A percentile compares a stretch with the other conserved stretches of the same genome.
Conservation (phyloP, 2,113 vertebrate species). For the Corythornis vintsioides region DNA sequence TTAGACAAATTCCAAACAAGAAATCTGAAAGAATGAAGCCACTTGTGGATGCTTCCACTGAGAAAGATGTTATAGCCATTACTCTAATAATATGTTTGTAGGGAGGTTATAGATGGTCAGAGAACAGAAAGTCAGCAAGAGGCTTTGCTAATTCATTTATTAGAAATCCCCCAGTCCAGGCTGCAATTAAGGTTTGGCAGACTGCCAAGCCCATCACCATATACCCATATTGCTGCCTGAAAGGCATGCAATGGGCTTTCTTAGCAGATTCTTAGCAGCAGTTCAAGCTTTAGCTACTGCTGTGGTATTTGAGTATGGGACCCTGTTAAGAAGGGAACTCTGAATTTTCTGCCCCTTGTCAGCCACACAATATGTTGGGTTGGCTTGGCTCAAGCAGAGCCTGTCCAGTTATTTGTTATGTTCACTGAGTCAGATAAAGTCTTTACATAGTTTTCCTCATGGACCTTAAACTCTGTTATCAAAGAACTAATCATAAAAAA, state of each 20-base stretch:
- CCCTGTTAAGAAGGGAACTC: background rate
- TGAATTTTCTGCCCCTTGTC: background rate
- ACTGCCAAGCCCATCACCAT: background rate
- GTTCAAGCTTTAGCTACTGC: background rate
- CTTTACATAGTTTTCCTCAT: background rate
- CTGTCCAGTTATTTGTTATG: background rate
- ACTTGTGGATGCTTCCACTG: background rate
- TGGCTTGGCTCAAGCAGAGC: background rate
- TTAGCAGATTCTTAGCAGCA: background rate
- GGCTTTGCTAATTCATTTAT: background rate
- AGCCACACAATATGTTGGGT: background rate
- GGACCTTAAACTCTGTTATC: background rate
- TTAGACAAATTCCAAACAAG: background rate
- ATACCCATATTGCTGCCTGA: background rate
- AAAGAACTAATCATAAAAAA: background rate
- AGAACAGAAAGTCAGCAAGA: slow-evolving; percentile 24
- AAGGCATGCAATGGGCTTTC: background rate
- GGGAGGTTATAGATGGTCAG: background rate
- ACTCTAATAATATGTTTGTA: background rate
- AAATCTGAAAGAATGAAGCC: background rate
- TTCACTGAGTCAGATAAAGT: background rate
- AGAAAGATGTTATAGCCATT: background rate
- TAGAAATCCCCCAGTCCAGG: background rate
- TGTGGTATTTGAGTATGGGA: background rate
- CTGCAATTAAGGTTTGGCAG: background rate